Percentiles rank a stretch among this genome's conserved stretches.
Conservation (phyloP, 2,113 vertebrate genomes). For the Gobio gobio region DNA sequence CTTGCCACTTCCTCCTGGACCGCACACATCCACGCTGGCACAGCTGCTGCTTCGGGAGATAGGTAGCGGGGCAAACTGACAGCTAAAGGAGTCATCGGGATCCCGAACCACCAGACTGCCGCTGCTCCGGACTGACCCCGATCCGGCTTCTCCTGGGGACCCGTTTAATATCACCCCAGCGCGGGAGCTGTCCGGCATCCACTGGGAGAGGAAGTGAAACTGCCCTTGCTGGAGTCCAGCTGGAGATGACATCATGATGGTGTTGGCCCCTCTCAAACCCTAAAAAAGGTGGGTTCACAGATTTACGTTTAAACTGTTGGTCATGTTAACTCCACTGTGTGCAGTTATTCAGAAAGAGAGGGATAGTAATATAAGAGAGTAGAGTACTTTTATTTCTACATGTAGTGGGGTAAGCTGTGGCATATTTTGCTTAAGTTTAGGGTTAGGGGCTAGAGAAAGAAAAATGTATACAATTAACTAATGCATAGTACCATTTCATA, state of each 20-base stretch:
- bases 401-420: neutral
- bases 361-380: neutral
- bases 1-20: slow-evolving; percentile 60
- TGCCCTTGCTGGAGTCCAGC: slow-evolving; percentile 72
- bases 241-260: slow-evolving; percentile 79
- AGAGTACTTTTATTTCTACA: neutral
- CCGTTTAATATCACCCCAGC: slow-evolving; percentile 86
- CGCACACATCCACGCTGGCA: slow-evolving; percentile 71
- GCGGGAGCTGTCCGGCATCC: slow-evolving; percentile 80
- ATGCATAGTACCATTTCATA: too few relatives aligned
- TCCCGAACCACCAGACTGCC: slow-evolving; percentile 46
- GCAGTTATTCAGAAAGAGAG: neutral
- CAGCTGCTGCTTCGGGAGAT: slow-evolving; percentile 80
- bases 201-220: slow-evolving; percentile 77
- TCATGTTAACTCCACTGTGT: neutral
- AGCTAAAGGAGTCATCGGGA: slow-evolving; percentile 70
- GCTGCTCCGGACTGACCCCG: slow-evolving; percentile 64
- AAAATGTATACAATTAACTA: too few relatives aligned
- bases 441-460: too few relatives aligned
- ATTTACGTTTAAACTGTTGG: neutral
- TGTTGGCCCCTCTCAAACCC: neutral
- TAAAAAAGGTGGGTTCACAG: neutral
- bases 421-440: neutral
- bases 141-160: slow-evolving; percentile 67
- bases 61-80: slow-evolving; percentile 69